Conservation (phyloP, 37 sponge, comb jelly and placozoan genomes). For the Beroe forskalii region DNA sequence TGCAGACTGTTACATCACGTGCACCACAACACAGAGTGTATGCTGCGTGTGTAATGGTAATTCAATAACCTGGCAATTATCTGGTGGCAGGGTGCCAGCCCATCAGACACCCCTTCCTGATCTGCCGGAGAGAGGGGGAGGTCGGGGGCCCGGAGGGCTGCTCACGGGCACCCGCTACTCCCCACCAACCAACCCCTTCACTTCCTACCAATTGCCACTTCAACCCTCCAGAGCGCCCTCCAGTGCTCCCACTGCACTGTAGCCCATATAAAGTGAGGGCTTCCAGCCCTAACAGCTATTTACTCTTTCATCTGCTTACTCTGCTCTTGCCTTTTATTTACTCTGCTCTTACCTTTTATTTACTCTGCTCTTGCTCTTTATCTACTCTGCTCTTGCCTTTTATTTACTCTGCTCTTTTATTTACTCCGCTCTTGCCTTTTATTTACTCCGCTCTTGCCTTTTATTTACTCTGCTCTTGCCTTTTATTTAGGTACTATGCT, state of each 20-base stretch:
- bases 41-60: no score
- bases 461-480: no score
- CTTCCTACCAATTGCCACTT: background rate
- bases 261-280: background rate
- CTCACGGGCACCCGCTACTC: background rate
- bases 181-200: background rate
- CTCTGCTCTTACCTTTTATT: background rate
- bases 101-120: background rate
- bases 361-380: background rate
- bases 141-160: background rate
- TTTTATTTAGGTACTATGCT: no score
- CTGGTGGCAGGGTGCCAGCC: background rate
- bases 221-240: background rate
- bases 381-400: no score
- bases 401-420: background rate
- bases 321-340: background rate
- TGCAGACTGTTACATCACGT: no score
- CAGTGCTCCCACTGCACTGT: background rate
- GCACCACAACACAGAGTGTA: no score
- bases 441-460: no score
- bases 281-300: background rate
- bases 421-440: no score
- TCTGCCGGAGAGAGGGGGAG: background rate
- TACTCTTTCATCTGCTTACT: background rate
- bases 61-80: background rate